Percentiles rank a stretch among this genome's conserved stretches.
These are phyloP conservation scores for Aleadryas rufinucha DNA, from an alignment of 2,113 vertebrate genomes.

Conservation along the genomic window DNA sequence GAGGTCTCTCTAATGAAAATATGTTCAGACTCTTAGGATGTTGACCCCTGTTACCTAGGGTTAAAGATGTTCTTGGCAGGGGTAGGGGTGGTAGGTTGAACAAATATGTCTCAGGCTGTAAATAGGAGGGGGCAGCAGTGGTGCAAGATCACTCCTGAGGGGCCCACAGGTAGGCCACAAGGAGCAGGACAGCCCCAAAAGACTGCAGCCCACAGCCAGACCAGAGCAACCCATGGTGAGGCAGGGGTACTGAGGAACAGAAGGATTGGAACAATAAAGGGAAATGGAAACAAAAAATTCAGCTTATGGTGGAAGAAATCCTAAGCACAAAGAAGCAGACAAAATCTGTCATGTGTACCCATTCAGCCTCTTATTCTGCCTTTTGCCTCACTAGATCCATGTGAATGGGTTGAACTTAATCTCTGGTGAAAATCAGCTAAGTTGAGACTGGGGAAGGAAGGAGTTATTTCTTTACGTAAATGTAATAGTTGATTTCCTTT, in stretches of 20 bases:
- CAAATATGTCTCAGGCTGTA: neutral
- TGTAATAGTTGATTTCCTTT: neutral
- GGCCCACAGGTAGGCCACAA: accelerated
- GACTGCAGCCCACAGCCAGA: neutral
- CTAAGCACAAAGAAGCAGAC: neutral
- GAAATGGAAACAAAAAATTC: neutral
- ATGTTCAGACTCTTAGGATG: neutral
- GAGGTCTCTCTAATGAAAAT: neutral
- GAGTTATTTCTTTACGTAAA: neutral
- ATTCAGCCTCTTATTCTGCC: neutral
- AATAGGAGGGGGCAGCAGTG: neutral
- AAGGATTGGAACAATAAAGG: neutral
- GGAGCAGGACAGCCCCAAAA: neutral
- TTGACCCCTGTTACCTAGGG: neutral
- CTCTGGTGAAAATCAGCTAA: neutral
- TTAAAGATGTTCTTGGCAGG: neutral
- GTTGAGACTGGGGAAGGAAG: neutral
- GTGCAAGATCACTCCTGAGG: neutral
- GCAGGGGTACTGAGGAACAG: neutral
- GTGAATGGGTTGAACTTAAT: neutral
- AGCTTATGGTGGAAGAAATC: neutral
- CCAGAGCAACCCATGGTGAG: neutral
- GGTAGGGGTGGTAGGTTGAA: accelerated
- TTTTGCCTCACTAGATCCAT: neutral
- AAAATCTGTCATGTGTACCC: accelerated